Evolutionary conservation across 1,140 invertebrate genomes (phyloP), one percentile per base, ranked within the genome.

Genomic region (Lasioglossum baleicum): DNA sequence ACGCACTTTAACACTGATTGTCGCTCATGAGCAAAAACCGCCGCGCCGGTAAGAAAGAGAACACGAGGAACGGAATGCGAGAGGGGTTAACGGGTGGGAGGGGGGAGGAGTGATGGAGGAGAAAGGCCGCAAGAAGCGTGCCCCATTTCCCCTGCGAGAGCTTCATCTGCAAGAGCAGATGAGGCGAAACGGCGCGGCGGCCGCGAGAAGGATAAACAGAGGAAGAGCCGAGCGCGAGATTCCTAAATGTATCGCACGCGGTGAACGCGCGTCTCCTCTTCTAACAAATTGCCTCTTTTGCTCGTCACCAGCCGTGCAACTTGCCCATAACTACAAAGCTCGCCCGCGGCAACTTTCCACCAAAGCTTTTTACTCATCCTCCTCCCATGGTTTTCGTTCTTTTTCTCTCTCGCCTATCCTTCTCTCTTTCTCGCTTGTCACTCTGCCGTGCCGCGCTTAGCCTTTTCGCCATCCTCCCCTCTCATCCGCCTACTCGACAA

Each of bases 281-380:
- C 75, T 86, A 85, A 90, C 87, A 89, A 91, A 90, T 91, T 91
- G 86, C 85, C 86, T 83, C 83, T 88, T 83, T 86, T 84, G 85
- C 78, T 83, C 75, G 63, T 85, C 60, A 77, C 80, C 78, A 73
- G 65, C 69, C 73, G 72, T 61, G 70, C 86, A 87, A 88, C 85
- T 88, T 89, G 80, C 87, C 81, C 85, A 80, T 87, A 88, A 90
- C 88, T 86, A 87, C 81, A 88, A 89, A 88, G 83, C 70, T 44
- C 75, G 81, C 85, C 84, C 60, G 60, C 72, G 88, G 83, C 85
- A 75, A 77, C 70, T 84, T 88, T 70, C 64, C 44, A 8, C 74
- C 70, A 68, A 79, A 79, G 76, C 75, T 68, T 63, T 81, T 71
- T 82, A 51, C 69, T n/a, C 83, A 66, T 44, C 70, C 69, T 77